Evolutionary conservation across 2,113 vertebrate species (phyloP).

Genomic region (Dromaius novaehollandiae): DNA sequence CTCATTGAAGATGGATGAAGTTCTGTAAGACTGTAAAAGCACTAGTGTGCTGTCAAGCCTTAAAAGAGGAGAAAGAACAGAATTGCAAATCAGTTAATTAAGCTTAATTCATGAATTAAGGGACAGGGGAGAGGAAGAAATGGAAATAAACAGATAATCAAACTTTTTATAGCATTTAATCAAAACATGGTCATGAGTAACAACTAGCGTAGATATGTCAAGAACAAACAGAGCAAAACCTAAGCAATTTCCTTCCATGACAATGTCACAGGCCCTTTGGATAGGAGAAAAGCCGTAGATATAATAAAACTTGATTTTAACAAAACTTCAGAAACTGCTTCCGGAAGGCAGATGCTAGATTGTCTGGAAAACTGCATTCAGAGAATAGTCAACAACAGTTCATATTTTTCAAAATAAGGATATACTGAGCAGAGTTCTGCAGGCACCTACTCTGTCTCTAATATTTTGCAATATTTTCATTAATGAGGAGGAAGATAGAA

Average conservation of each 20-base stretch:
- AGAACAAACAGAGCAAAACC: not conserved
- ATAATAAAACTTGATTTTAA: not conserved
- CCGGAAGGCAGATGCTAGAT: not conserved
- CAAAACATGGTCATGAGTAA: not conserved
- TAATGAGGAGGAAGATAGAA: not conserved
- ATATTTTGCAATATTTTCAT: not conserved
- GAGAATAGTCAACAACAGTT: not conserved
- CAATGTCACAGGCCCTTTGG: not conserved
- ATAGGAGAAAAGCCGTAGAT: not conserved
- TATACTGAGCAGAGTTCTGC: not conserved
- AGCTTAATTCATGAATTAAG: not conserved
- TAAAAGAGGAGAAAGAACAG: not conserved
- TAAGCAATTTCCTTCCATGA: not conserved
- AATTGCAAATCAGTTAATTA: not conserved
- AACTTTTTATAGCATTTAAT: not conserved
- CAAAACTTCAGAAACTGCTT: not conserved
- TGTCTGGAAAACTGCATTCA: not conserved
- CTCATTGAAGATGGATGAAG: not conserved
- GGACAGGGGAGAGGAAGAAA: not conserved
- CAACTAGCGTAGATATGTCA: not conserved
- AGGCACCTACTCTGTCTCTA: not conserved
- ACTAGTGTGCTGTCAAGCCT: not conserved
- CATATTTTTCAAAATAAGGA: not conserved
- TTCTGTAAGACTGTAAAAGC: not conserved
- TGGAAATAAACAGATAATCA: not conserved